Conservation (phyloP, 1,140 invertebrate genomes). For the Cotesia chilonis region DNA sequence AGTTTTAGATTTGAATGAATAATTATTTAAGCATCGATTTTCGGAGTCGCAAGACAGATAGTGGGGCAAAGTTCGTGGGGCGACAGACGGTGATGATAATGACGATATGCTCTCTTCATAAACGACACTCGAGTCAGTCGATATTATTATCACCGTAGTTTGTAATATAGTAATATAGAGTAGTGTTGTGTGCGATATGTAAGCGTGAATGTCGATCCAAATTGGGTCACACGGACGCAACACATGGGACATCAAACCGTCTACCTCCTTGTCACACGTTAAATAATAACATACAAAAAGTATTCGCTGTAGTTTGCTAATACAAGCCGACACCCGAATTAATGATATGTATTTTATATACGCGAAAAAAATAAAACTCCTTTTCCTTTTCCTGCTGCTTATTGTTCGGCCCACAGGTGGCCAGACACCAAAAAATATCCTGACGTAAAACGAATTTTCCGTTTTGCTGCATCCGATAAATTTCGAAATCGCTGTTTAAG, state of each 20-base stretch:
- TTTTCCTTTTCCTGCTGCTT: conserved; percentile 29
- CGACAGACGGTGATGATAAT: conserved; percentile 38
- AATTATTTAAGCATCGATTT: background rate
- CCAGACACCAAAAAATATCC: conserved; percentile 17
- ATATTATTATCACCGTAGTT: conserved; percentile 25
- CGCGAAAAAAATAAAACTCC: conserved; percentile 31
- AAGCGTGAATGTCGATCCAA: conserved; percentile 24
- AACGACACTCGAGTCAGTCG: conserved; percentile 18
- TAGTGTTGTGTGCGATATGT: background rate
- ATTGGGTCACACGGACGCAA: conserved; percentile 27
- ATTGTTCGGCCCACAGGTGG: conserved; percentile 31
- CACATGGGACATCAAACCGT: conserved; percentile 3
- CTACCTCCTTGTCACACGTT: conserved; percentile 13
- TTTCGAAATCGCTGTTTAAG: background rate
- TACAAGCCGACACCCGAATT: conserved; percentile 27
- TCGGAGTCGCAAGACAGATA: background rate
- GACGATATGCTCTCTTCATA: conserved; percentile 28
- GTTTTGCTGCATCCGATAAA: background rate
- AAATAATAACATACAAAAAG: conserved; percentile 7
- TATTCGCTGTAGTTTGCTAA: background rate
- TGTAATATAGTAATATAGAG: background rate
- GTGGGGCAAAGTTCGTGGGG: conserved; percentile 33
- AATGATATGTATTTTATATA: conserved; percentile 38
- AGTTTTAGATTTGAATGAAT: too few relatives aligned
- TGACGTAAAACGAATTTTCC: conserved; percentile 16